A percentile compares a stretch with the other conserved stretches of the same genome.
These are phyloP conservation scores for Hydrochoerus hydrochaeris DNA, from an alignment of 2,113 vertebrate genomes.

Conservation along the genomic window DNA sequence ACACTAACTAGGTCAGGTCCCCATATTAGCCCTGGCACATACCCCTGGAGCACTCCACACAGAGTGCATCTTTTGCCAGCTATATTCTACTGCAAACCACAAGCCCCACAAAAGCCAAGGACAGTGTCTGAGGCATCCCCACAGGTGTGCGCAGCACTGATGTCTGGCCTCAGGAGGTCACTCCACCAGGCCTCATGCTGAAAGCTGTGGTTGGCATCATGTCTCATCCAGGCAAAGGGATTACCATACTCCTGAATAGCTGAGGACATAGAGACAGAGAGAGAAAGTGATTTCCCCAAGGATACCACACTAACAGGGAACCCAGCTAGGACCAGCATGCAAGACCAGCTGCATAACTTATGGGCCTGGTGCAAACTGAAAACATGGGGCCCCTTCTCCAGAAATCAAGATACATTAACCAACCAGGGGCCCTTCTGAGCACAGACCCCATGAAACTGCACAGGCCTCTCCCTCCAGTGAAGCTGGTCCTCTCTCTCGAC, in stretches of 20 bases:
- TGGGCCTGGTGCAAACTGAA: not conserved
- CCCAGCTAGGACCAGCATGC: not conserved
- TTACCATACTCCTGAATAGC: too few relatives aligned
- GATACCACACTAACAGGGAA: not conserved
- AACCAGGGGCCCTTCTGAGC: not conserved
- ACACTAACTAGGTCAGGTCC: not conserved
- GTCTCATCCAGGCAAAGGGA: not conserved
- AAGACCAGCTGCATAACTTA: not conserved
- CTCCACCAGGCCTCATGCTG: not conserved
- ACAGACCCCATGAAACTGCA: not conserved
- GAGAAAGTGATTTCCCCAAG: not conserved
- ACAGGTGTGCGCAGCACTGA: not conserved
- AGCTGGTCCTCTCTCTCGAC: rapidly evolving
- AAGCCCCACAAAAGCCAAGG: constrained; percentile 31
- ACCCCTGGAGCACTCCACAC: not conserved
- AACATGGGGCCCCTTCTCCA: not conserved
- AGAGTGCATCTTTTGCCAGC: not conserved
- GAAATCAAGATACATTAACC: not conserved
- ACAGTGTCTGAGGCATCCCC: not conserved
- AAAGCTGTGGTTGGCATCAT: not conserved
- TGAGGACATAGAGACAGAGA: not conserved
- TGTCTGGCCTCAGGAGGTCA: not conserved
- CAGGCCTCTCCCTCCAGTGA: not conserved
- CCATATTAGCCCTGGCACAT: not conserved
- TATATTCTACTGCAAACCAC: not conserved